Percentiles rank a stretch among this genome's conserved stretches.
These are phyloP conservation scores for Spodoptera picta DNA, from an alignment of 2,888 invertebrate genomes.

Conservation along the genomic window DNA sequence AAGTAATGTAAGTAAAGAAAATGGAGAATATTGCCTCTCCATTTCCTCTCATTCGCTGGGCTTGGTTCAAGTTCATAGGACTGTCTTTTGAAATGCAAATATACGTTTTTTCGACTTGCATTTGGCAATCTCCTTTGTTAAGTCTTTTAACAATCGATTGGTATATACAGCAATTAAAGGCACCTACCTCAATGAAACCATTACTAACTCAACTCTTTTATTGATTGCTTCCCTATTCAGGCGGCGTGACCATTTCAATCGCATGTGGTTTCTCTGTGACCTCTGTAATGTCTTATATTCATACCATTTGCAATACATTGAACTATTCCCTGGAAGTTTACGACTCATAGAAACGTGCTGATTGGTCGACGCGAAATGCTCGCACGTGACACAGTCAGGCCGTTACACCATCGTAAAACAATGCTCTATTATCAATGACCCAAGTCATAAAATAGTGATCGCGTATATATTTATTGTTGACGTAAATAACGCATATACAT, in stretches of 20 bases:
- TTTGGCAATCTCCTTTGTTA: no score
- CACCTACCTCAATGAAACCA: no score
- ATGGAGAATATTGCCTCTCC: no score
- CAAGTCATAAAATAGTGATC: constrained; percentile 33
- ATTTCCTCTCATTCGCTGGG: no score
- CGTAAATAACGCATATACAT: constrained; percentile 29
- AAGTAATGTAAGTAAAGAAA: no score
- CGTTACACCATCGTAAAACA: constrained; percentile 40
- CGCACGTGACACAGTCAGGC: constrained; percentile 32
- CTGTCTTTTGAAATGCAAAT: no score
- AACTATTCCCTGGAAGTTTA: constrained; percentile 29
- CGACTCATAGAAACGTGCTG: constrained; percentile 25
- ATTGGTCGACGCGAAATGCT: constrained; percentile 5
- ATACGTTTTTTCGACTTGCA: background rate
- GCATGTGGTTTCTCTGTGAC: constrained; percentile 14
- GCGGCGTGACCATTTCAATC: background rate
- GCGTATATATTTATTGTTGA: constrained; percentile 36
- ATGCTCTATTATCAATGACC: constrained; percentile 33
- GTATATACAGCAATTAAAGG: no score
- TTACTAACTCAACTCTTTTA: no score
- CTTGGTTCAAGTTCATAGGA: no score
- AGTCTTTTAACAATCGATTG: no score
- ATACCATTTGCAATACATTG: constrained; percentile 24
- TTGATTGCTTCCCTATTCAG: background rate
- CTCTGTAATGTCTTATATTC: constrained; percentile 15